phyloP scores from a whole-genome alignment of 1,140 invertebrate species.

The Myzus persicae region DNA sequence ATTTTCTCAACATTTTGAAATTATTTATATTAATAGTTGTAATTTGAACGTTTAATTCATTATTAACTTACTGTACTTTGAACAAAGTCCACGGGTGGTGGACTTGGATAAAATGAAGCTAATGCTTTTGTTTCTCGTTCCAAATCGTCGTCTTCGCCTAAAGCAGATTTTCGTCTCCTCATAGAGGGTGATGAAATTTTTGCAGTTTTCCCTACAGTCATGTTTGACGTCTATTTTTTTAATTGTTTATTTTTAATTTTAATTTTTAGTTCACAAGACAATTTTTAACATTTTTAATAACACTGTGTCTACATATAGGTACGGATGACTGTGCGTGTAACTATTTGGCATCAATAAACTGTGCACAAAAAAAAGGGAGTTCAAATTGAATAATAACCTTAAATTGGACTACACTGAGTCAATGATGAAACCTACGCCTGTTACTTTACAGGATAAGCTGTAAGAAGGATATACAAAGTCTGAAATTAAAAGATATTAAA shows the following conservation, averaged over 20 bases:
- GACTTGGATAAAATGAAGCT: slow-evolving; percentile 53
- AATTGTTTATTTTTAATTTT: neutral
- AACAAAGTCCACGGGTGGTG: slow-evolving; percentile 53
- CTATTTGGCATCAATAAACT: slow-evolving; percentile 34
- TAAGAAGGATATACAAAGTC: slow-evolving; percentile 42
- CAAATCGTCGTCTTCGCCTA: slow-evolving; percentile 31
- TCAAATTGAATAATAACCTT: slow-evolving; percentile 57
- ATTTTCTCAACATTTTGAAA: neutral
- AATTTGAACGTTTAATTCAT: neutral
- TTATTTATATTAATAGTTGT: neutral
- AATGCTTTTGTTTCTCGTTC: slow-evolving; percentile 32
- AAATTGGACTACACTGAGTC: slow-evolving; percentile 55
- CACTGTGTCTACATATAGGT: neutral
- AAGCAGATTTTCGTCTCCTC: slow-evolving; percentile 37
- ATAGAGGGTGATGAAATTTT: slow-evolving; percentile 51
- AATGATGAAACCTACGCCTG: slow-evolving; percentile 51
- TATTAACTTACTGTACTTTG: slow-evolving; percentile 49
- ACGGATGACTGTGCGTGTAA: neutral
- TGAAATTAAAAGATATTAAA: neutral
- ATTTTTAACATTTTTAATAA: neutral
- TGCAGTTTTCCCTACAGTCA: slow-evolving; percentile 53
- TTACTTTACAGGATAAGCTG: slow-evolving; percentile 23
- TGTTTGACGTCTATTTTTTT: neutral
- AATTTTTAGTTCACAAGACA: neutral
- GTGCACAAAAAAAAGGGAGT: slow-evolving; percentile 13